Evolutionary conservation across 1,140 invertebrate genomes (phyloP).

Genomic region (Melitaea cinxia): DNA sequence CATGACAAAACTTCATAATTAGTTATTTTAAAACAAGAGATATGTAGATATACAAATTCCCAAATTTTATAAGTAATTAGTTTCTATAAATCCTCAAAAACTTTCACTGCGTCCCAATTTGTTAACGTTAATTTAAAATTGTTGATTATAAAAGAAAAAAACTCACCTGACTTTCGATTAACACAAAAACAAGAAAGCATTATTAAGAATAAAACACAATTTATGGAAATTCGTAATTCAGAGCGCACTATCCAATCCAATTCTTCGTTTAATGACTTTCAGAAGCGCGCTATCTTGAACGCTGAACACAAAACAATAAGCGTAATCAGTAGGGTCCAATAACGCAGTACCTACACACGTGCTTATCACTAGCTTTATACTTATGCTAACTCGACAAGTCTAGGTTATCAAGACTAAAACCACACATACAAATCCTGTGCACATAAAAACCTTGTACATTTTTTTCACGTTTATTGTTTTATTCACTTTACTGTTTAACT

Average conservation of each 20-base stretch:
- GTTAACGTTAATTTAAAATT: not conserved
- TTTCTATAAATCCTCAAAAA: not conserved
- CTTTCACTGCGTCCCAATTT: not conserved
- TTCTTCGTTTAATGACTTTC: too few relatives aligned
- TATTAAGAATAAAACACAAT: slow-evolving; percentile 46
- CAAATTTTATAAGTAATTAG: not conserved
- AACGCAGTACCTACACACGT: slow-evolving; percentile 48
- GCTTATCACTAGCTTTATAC: slow-evolving; percentile 64
- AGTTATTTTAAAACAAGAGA: not conserved
- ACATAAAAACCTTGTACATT: slow-evolving; percentile 11
- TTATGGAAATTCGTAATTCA: slow-evolving; percentile 59
- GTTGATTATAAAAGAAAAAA: slow-evolving; percentile 7
- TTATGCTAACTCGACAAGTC: slow-evolving; percentile 40
- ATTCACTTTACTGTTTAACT: not conserved
- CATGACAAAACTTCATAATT: not conserved
- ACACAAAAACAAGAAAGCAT: slow-evolving; percentile 72
- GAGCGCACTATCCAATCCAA: slow-evolving; percentile 47
- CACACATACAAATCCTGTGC: not conserved
- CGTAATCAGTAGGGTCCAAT: slow-evolving; percentile 56
- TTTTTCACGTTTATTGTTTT: not conserved
- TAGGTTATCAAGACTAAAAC: slow-evolving; percentile 41
- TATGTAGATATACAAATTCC: not conserved
- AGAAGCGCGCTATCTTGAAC: slow-evolving; percentile 60
- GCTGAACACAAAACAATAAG: slow-evolving; percentile 69
- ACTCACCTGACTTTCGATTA: slow-evolving; percentile 63